A percentile compares a stretch with the other conserved stretches of the same genome.
Evolutionary conservation across 2,888 invertebrate genomes (phyloP).

Genomic region (Leptogaster cylindrica): DNA sequence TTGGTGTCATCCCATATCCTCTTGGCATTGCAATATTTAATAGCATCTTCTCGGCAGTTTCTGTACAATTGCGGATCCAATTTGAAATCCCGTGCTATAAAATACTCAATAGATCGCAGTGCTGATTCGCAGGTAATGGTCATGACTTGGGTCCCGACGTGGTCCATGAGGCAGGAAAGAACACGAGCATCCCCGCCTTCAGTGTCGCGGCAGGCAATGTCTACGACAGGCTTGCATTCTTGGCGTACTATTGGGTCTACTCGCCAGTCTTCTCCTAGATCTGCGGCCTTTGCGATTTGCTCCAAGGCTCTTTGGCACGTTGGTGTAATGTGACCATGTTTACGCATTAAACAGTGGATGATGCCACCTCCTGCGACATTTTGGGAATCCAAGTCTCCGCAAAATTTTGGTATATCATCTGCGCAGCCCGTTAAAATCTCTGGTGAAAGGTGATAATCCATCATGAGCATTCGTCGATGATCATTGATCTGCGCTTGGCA

Average conservation of each 20-base stretch:
- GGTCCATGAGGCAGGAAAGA: slow-evolving; percentile 93
- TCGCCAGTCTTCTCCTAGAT: slow-evolving; percentile 94
- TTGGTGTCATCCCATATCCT: slow-evolving; percentile 75
- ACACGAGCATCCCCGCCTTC: slow-evolving; percentile 80
- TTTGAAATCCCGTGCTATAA: slow-evolving; percentile 93
- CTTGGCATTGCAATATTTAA: slow-evolving; percentile 78
- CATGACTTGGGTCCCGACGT: slow-evolving; percentile 82
- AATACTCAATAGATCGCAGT: slow-evolving; percentile 95
- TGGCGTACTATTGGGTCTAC: slow-evolving; percentile 89
- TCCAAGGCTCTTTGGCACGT: slow-evolving; percentile 81
- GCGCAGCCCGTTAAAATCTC: slow-evolving; percentile 89
- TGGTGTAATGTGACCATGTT: slow-evolving; percentile 71
- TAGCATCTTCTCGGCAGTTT: slow-evolving; percentile 87
- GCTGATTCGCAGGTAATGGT: slow-evolving; percentile 87
- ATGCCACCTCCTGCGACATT: slow-evolving; percentile 75
- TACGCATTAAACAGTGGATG: slow-evolving; percentile 92
- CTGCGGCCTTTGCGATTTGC: slow-evolving; percentile 80
- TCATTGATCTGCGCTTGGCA: slow-evolving; percentile 90
- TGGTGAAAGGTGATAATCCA: slow-evolving; percentile 91
- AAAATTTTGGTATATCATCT: slow-evolving; percentile 79
- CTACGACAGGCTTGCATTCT: slow-evolving; percentile 86
- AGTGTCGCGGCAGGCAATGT: slow-evolving; percentile 75
- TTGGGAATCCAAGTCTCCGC: slow-evolving; percentile 70
- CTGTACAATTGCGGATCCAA: slow-evolving; percentile 86
- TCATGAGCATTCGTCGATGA: slow-evolving; percentile 89